These are phyloP conservation scores for Hirtodrosophila histrioides DNA, from an alignment of 2,888 invertebrate genomes.

Conservation along the genomic window DNA sequence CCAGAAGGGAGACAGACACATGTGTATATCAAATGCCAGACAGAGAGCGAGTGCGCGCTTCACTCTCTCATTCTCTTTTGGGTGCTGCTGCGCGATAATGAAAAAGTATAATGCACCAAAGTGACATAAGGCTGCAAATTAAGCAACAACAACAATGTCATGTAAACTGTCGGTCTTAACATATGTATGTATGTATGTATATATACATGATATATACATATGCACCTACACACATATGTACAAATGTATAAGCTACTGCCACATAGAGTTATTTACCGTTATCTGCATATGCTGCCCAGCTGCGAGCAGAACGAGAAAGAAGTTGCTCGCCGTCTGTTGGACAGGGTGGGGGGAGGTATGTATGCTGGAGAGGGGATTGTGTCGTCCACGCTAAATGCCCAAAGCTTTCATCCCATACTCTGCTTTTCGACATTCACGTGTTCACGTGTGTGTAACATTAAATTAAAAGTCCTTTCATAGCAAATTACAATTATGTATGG, in stretches of 20 bases:
- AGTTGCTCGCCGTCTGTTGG: constrained; percentile 17
- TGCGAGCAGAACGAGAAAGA: constrained; percentile 11
- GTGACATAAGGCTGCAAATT: constrained; percentile 80
- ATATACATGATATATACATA: no score
- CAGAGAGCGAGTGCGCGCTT: constrained; percentile 19
- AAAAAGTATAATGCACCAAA: constrained; percentile 78
- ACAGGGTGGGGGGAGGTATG: not conserved
- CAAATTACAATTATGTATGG: constrained; percentile 75
- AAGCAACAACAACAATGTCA: constrained; percentile 62
- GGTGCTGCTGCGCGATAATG: constrained; percentile 72
- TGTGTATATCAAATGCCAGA: constrained; percentile 27
- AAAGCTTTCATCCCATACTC: constrained; percentile 32
- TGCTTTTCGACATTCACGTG: constrained; percentile 34
- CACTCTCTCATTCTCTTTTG: constrained; percentile 25
- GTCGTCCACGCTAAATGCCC: constrained; percentile 56
- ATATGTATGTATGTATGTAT: constrained; percentile 21
- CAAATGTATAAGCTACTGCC: constrained; percentile 19
- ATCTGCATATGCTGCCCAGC: constrained; percentile 70
- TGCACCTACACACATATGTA: constrained; percentile 4
- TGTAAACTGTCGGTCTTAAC: constrained; percentile 55
- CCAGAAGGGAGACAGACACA: constrained; percentile 39
- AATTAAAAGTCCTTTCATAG: constrained; percentile 68
- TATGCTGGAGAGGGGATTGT: not conserved
- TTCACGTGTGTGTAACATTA: constrained; percentile 54
- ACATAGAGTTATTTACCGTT: constrained; percentile 70